Base-by-base conservation (phyloP, 2,113 vertebrate genomes). In the Daphoenositta chrysoptera region DNA sequence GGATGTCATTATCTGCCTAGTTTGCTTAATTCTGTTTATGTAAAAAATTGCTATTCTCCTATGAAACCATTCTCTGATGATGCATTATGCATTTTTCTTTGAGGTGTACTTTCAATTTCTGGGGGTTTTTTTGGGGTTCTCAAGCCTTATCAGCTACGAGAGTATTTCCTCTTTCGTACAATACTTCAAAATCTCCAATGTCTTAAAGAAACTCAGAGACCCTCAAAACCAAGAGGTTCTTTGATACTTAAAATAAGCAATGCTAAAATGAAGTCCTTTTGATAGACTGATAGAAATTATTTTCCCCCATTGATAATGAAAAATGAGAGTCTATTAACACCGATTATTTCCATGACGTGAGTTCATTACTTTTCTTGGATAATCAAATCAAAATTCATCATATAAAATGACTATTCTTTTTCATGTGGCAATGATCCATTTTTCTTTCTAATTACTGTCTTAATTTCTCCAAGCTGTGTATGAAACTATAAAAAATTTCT, bases 351-450 rank as follows among this genome's bases (percentile, higher is more conserved):
- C 56, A 76, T 83, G 81, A 90, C 0, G 2, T 42, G 81, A 91
- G 64, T 91, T 96, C 88, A 93, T 97, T 96, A 91, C 45, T 96
- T 90, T 89, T 91, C 89, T 82, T 83, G 78, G 48, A 86, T 94
- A 95, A 96, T 94, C 88, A 96, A 96, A 96, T 92, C 44, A 96
- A 96, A 97, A 96, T 95, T 93, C 56, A 86, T 95, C 83, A 93
- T 76, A 88, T 65, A 91, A 96, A 96, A 83, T 93, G 56, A 82
- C 81, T 95, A 72, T 79, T 76, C 40, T 66, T 96, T 95, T 97
- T 93, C 68, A 76, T 81, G 53, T 93, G 68, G 42, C 71, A 96
- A 77, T 40, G 33, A 89, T 83, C 60, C 53, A 93, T 97, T 97
- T 95, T 94, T 94, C 95, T 90, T 95, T 86, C 60, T 95, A 96